Percentiles rank a stretch among this genome's conserved stretches.
phyloP scores from a whole-genome alignment of 1,140 invertebrate genomes.

The Ceratina australensis region DNA sequence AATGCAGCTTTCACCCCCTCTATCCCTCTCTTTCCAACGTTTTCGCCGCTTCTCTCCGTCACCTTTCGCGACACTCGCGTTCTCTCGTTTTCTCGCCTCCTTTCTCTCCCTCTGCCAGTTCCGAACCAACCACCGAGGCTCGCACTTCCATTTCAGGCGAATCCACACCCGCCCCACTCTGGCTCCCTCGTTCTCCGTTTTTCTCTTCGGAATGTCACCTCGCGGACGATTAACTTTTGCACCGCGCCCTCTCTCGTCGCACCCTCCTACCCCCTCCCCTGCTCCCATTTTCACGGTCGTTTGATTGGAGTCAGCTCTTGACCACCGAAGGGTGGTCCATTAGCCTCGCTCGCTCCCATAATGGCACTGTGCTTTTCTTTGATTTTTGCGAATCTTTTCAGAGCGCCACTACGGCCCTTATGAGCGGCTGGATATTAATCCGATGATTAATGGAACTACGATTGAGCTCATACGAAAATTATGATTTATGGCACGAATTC shows the following conservation, averaged over 20 bases:
- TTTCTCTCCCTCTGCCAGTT: background rate
- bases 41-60: background rate
- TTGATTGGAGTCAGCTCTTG: constrained; percentile 56
- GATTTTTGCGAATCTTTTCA: background rate
- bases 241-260: background rate
- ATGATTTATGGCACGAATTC: too few species aligned
- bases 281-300: constrained; percentile 53
- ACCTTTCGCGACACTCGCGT: constrained; percentile 3
- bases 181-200: constrained; percentile 52
- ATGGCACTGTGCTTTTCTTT: constrained; percentile 13
- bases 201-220: constrained; percentile 61
- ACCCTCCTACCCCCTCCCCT: background rate
- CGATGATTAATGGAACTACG: too few species aligned
- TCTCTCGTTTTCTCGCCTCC: background rate
- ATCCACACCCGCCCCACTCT: constrained; percentile 42
- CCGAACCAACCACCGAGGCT: constrained; percentile 22
- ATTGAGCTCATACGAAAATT: too few species aligned
- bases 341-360: constrained; percentile 43
- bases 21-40: constrained; percentile 33
- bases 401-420: too few species aligned
- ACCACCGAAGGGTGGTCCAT: constrained; percentile 54
- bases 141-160: constrained; percentile 59
- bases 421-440: too few species aligned
- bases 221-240: constrained; percentile 64
- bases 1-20: constrained; percentile 62